phyloP scores from a whole-genome alignment of 2,888 invertebrate genomes.

The Erannis defoliaria region DNA sequence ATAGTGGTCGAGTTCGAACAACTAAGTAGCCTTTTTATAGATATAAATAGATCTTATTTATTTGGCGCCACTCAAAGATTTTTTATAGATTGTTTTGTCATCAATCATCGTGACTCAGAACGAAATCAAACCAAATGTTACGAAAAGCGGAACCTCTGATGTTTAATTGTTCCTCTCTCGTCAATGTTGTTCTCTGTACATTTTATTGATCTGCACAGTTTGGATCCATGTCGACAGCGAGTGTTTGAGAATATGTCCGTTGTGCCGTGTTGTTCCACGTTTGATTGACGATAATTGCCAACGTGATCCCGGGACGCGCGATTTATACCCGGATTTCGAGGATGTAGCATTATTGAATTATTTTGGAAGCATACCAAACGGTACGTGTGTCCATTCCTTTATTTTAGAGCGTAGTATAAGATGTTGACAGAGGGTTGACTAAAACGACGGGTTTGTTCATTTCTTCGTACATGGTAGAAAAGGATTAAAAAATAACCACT shows the following conservation, averaged over 20 bases:
- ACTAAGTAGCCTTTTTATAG: too few species aligned
- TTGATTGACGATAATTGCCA: slow-evolving; percentile 61
- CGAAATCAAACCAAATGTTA: too few species aligned
- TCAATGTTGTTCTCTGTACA: background rate
- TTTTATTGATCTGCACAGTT: background rate
- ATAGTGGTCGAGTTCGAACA: too few species aligned
- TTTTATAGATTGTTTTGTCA: too few species aligned
- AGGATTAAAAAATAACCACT: too few species aligned
- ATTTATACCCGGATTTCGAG: slow-evolving; percentile 41
- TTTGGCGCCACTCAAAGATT: too few species aligned
- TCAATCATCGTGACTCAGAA: too few species aligned
- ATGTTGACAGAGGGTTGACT: slow-evolving; percentile 14
- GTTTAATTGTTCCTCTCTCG: background rate
- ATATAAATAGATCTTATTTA: too few species aligned
- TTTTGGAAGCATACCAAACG: slow-evolving; percentile 43
- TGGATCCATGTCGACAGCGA: slow-evolving; percentile 13
- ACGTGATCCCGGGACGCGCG: slow-evolving; percentile 33
- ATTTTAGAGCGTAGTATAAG: slow-evolving; percentile 19
- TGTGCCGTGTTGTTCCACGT: slow-evolving; percentile 53
- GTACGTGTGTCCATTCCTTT: slow-evolving; percentile 26
- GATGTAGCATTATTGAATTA: slow-evolving; percentile 37
- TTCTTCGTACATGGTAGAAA: too few species aligned
- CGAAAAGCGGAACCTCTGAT: too few species aligned
- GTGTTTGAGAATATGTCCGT: slow-evolving; percentile 49
- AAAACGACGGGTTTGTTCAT: background rate